Percentiles rank a stretch among this genome's conserved stretches.
Evolutionary conservation across 2,888 invertebrate genomes (phyloP).

Genomic region (Caradrina kadenii): DNA sequence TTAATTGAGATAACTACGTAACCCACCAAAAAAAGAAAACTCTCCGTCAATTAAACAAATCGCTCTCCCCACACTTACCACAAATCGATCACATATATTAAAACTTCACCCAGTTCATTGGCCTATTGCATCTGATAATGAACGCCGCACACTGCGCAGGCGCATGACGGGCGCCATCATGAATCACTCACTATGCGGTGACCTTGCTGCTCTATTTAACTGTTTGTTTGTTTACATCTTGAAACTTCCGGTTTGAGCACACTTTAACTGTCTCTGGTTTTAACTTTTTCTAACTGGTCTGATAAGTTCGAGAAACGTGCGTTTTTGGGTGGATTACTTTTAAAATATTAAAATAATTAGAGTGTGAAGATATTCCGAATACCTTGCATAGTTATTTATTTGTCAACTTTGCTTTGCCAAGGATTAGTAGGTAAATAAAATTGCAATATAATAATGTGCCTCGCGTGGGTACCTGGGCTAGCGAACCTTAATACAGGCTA

Average conservation of each 20-base stretch:
- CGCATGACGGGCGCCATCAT: constrained; percentile 44
- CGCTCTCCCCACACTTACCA: background rate
- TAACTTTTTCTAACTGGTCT: constrained; percentile 3
- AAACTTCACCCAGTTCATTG: constrained; percentile 60
- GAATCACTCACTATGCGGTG: constrained; percentile 59
- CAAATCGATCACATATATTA: constrained; percentile 29
- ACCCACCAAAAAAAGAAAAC: no score
- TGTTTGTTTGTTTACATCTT: constrained; percentile 64
- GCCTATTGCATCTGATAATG: constrained; percentile 66
- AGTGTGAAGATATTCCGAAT: background rate
- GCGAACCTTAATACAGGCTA: no score
- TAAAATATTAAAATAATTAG: background rate
- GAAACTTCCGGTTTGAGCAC: constrained; percentile 49
- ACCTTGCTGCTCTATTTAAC: constrained; percentile 61
- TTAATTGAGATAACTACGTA: no score
- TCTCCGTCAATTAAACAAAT: no score
- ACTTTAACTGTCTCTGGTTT: constrained; percentile 32
- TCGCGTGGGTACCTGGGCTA: no score
- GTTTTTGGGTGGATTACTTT: constrained; percentile 6
- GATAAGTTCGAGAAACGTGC: constrained; percentile 5
- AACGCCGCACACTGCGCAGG: constrained; percentile 50
- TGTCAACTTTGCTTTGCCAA: no score
- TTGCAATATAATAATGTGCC: no score
- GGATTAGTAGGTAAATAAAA: no score
- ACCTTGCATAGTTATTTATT: no score